Evolutionary conservation across 2,888 invertebrate species (phyloP).

Genomic region (Odontothrips loti): DNA sequence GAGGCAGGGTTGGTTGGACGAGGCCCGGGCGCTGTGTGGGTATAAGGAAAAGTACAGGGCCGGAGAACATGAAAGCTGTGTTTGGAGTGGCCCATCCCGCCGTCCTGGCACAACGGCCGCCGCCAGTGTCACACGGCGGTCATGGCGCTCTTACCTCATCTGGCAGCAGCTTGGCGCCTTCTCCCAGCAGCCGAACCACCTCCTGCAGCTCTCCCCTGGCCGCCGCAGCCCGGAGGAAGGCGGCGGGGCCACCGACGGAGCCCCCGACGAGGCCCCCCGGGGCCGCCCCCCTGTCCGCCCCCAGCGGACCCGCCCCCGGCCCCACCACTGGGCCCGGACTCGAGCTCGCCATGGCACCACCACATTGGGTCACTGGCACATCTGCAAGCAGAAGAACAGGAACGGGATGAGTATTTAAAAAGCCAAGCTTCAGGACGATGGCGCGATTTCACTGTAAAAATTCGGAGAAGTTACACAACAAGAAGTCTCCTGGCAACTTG

Average conservation of each 20-base stretch:
- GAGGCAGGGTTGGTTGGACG: background rate
- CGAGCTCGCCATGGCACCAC: slow-evolving; percentile 8
- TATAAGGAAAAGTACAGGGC: too few species aligned
- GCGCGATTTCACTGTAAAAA: too few species aligned
- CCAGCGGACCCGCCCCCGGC: background rate
- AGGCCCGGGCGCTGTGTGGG: too few species aligned
- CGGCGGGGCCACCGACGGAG: background rate
- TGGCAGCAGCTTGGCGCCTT: slow-evolving; percentile 45
- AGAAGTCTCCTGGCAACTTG: background rate
- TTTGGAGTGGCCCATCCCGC: too few species aligned
- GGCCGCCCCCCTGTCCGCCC: background rate
- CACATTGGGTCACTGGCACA: background rate
- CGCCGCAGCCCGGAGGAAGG: slow-evolving; percentile 49
- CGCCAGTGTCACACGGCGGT: too few species aligned
- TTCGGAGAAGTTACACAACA: background rate
- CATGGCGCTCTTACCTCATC: slow-evolving; percentile 44
- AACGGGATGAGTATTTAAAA: too few species aligned
- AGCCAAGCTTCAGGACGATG: too few species aligned
- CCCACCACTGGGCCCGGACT: background rate
- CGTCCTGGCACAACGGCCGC: too few species aligned
- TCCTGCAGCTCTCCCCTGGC: slow-evolving; percentile 47
- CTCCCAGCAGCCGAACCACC: slow-evolving; percentile 47
- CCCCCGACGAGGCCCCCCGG: background rate
- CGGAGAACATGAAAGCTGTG: too few species aligned
- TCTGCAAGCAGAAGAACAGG: background rate